Conservation (phyloP, 1,140 invertebrate genomes). For the Calycopis cecrops region DNA sequence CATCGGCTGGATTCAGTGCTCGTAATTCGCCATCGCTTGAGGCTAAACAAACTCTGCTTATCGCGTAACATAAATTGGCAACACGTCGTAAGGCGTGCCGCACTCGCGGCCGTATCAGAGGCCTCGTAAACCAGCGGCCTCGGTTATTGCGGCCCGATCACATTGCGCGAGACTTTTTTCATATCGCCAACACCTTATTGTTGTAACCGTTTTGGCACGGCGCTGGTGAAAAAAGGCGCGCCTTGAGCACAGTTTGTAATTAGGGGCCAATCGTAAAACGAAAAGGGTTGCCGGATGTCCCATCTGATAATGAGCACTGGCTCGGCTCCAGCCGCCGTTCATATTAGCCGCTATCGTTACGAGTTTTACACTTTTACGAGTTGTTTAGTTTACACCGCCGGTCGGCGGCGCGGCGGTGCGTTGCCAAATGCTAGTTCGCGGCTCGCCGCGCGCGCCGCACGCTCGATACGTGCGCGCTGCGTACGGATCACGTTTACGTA, state of each 20-base stretch:
- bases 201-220: constrained; percentile 48
- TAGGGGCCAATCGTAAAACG: constrained; percentile 71
- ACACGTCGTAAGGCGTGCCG: constrained; percentile 68
- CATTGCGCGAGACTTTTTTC: constrained; percentile 59
- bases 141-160: constrained; percentile 59
- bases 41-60: constrained; percentile 71
- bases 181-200: constrained; percentile 41
- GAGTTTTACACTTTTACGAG: constrained; percentile 74
- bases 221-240: constrained; percentile 49
- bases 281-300: constrained; percentile 65
- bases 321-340: constrained; percentile 64
- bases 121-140: constrained; percentile 60
- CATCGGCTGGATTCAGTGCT: constrained; percentile 39
- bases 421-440: constrained; percentile 71
- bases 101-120: constrained; percentile 62
- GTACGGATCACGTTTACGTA: constrained; percentile 34
- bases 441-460: constrained; percentile 60
- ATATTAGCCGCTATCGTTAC: constrained; percentile 71
- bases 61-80: constrained; percentile 70
- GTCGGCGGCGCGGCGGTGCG: constrained; percentile 48
- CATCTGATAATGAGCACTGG: constrained; percentile 73
- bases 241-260: constrained; percentile 66
- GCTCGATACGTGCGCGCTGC: too few relatives aligned
- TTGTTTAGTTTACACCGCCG: constrained; percentile 68
- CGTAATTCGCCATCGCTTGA: constrained; percentile 48